Evolutionary conservation across 2,113 vertebrate genomes (phyloP), one percentile per base, ranked within the genome.

Genomic region (Elephas maximus): DNA sequence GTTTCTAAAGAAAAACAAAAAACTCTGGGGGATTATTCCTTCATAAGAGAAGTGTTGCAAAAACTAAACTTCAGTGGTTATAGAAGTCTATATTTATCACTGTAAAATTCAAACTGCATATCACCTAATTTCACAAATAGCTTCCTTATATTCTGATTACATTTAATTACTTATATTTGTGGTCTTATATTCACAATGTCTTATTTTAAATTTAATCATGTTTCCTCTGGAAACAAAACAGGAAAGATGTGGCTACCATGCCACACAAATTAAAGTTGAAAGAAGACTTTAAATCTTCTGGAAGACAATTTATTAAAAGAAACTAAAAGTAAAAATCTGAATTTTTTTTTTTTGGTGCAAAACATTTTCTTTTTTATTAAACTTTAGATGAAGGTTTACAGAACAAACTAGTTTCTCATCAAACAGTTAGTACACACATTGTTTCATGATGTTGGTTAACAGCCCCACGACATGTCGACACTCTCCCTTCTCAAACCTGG

Each of bases 141-240:
- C 21, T 73, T 89, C 44, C 44, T 30, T 62, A 82, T 60, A 78
- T 92, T 45, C 20, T 77, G 48, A 33, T 60, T 85, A 78, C 76
- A 93, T 81, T 81, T 91, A 84, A 84, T 88, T n/a, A 88, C n/a
- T 85, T 63, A 37, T 62, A 88, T 62, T 41, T 93, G 53, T 74
- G 62, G 60, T 23, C 60, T 62, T 73, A 90, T 88, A 67, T 90
- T 88, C 88, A 88, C 51, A 83, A 84, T 74, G n/a, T 45, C 80
- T 81, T 95, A 85, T 53, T 63, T 80, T 77, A 95, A 97, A 88
- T 77, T 76, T 77, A 94, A 92, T 62, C 24, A 95, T 24, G 6
- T 82, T 89, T 41, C 69, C 9, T 93, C 82, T 79, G 48, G 82
- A 79, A 90, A 94, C 17, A 69, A 77, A 77, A 67, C 24, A 91